Conservation (phyloP, 1,140 invertebrate genomes). For the Drosophila bifasciata region DNA sequence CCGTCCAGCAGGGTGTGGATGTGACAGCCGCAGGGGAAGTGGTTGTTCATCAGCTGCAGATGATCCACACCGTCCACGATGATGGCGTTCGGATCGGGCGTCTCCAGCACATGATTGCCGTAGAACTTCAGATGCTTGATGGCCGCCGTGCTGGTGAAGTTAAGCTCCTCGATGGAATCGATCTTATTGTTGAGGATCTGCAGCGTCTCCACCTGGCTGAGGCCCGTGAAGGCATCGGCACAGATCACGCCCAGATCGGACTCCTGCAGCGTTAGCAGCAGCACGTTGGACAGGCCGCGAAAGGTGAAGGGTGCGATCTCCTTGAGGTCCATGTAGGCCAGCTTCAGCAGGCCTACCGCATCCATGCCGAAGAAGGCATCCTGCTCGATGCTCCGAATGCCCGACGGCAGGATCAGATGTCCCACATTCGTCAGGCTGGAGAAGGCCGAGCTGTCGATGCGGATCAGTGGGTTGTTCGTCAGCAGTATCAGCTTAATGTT, state of each 20-base stretch:
- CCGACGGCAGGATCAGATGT: constrained; percentile 90
- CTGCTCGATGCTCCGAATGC: constrained; percentile 89
- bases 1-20: constrained; percentile 90
- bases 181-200: constrained; percentile 93
- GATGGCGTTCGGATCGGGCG: constrained; percentile 88
- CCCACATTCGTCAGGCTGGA: constrained; percentile 91
- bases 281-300: constrained; percentile 89
- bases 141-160: constrained; percentile 88
- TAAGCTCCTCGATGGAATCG: constrained; percentile 90
- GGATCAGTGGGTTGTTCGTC: constrained; percentile 90
- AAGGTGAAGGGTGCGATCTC: constrained; percentile 89
- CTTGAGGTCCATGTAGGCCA: constrained; percentile 92
- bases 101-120: constrained; percentile 92
- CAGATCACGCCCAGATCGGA: constrained; percentile 91
- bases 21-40: constrained; percentile 93
- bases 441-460: constrained; percentile 90
- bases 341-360: constrained; percentile 89
- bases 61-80: constrained; percentile 88
- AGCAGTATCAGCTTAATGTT: constrained; percentile 91
- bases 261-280: constrained; percentile 90
- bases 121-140: constrained; percentile 89
- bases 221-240: constrained; percentile 89
- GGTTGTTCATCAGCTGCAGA: constrained; percentile 89
- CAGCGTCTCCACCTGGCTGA: constrained; percentile 88
- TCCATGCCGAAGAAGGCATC: constrained; percentile 92